phyloP scores from a whole-genome alignment of 2,113 vertebrate genomes.

The Sus scrofa region T2T-Sscrofa CM000819.6:75206501-75207000 shows the following conservation, averaged over 20 bases:
- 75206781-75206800: too few species aligned
- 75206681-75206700: background rate
- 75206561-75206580: background rate
- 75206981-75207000: background rate
- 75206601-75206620: background rate
- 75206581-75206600: background rate
- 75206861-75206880: background rate
- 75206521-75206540: background rate
- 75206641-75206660: background rate
- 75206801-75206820: too few species aligned
- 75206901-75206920: background rate
- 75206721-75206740: background rate
- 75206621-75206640: background rate
- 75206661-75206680: background rate
- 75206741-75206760: too few species aligned
- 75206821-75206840: too few species aligned
- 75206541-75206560: background rate
- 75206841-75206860: background rate
- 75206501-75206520: background rate
- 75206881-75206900: conserved; percentile 17
- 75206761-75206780: too few species aligned
- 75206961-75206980: background rate
- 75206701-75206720: background rate
- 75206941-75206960: conserved; percentile 4
- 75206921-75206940: background rate